Conservation (phyloP, 2,888 invertebrate genomes). For the Drosophila algonquin region DNA sequence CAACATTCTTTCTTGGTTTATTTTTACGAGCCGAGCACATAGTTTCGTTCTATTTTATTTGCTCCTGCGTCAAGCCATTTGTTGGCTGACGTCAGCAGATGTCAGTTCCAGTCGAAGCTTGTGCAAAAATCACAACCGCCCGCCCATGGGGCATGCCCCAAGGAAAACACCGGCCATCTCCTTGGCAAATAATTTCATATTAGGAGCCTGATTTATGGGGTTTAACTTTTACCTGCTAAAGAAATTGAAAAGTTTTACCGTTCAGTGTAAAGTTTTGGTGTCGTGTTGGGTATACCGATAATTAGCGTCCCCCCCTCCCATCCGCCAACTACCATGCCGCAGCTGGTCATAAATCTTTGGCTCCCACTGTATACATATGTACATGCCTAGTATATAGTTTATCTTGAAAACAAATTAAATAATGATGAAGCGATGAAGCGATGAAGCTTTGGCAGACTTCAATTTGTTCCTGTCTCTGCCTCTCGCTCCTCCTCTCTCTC, state of each 20-base stretch:
- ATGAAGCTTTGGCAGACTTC: constrained; percentile 63
- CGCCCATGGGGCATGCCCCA: neutral
- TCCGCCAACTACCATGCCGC: constrained; percentile 29
- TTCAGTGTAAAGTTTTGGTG: neutral
- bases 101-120: constrained; percentile 27
- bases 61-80: constrained; percentile 59
- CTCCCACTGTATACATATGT: constrained; percentile 19
- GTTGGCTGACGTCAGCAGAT: constrained; percentile 43
- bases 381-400: neutral
- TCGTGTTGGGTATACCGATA: constrained; percentile 46
- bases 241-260: constrained; percentile 8
- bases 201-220: neutral
- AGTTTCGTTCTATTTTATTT: constrained; percentile 5
- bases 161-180: neutral
- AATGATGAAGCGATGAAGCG: constrained; percentile 73
- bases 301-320: constrained; percentile 53
- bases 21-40: constrained; percentile 10
- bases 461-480: constrained; percentile 28
- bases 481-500: constrained; percentile 10
- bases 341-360: constrained; percentile 54
- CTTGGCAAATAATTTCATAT: neutral
- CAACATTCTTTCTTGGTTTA: constrained; percentile 31
- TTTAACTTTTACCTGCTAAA: neutral
- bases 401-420: constrained; percentile 63
- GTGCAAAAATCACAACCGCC: neutral